These are phyloP conservation scores for Crenichthys baileyi DNA, from an alignment of 2,797 vertebrate genomes.

Conservation along the genomic window DNA sequence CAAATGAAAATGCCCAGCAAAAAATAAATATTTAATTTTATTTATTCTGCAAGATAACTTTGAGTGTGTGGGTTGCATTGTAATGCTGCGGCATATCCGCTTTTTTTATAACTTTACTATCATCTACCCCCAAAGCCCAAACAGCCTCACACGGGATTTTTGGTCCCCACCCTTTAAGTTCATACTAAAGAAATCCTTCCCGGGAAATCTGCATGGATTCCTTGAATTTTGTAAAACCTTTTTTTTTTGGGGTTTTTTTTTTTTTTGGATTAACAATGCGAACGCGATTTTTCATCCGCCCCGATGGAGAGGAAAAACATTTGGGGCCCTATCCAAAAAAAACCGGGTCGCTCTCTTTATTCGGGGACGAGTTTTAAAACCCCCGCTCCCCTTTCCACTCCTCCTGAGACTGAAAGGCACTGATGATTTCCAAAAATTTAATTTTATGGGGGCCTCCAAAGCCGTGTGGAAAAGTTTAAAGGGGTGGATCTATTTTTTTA, in stretches of 20 bases:
- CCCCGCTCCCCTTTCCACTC: conserved; percentile 39
- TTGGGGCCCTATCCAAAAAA: conserved; percentile 53
- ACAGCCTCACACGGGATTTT: background rate
- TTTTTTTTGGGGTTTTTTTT: too few relatives aligned
- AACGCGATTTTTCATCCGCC: conserved; percentile 65
- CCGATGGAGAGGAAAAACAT: conserved; percentile 53
- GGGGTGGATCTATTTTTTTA: conserved; percentile 54
- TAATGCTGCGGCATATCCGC: conserved; percentile 36
- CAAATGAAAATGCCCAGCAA: too few relatives aligned
- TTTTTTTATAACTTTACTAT: conserved; percentile 27
- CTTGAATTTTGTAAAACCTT: too few relatives aligned
- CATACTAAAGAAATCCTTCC: conserved; percentile 4
- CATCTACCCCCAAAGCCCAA: conserved; percentile 43
- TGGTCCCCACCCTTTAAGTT: background rate
- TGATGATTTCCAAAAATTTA: conserved; percentile 51
- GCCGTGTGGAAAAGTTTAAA: too few relatives aligned
- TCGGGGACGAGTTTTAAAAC: too few relatives aligned
- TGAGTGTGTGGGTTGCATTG: conserved; percentile 43
- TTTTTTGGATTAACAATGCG: conserved; percentile 62
- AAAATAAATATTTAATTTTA: conserved; percentile 38
- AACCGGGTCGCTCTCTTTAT: conserved; percentile 62
- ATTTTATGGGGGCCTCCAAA: too few relatives aligned
- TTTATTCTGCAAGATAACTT: conserved; percentile 38
- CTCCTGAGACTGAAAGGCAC: conserved; percentile 59
- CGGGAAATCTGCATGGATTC: background rate